Conservation (phyloP, 2,888 invertebrate species). For the Cheiracanthium punctorium region DNA sequence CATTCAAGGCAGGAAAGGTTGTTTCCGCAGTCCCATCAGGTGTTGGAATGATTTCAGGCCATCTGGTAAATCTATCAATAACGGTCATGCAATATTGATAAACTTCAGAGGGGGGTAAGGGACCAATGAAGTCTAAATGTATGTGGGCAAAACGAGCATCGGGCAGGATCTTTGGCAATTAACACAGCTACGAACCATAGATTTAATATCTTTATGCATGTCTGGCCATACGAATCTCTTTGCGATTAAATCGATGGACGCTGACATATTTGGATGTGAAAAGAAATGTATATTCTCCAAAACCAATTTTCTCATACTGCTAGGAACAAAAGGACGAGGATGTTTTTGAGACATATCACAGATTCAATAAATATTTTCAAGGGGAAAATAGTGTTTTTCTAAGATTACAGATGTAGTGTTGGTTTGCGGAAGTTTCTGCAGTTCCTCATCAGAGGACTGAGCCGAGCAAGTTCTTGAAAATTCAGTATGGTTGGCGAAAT, state of each 20-base stretch:
- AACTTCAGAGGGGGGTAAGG: constrained; percentile 22
- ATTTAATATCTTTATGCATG: constrained; percentile 13
- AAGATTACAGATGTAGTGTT: not conserved
- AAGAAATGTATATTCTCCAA: not conserved
- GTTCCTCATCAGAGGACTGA: not conserved
- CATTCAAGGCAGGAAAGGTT: not conserved
- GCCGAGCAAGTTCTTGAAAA: not conserved
- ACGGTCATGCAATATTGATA: constrained; percentile 20
- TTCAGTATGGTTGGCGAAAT: not conserved
- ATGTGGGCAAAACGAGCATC: constrained; percentile 41
- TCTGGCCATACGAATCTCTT: constrained; percentile 13
- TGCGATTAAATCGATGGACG: not conserved
- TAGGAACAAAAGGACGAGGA: constrained; percentile 20
- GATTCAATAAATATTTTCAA: too few relatives aligned
- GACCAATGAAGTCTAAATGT: constrained; percentile 27
- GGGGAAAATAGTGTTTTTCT: not conserved
- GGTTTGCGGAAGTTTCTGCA: not conserved
- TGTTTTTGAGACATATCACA: not conserved
- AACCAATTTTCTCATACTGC: not conserved
- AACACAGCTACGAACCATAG: not conserved
- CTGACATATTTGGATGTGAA: not conserved
- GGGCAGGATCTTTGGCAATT: not conserved
- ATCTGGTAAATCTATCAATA: constrained; percentile 22
- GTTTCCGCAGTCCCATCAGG: constrained; percentile 1
- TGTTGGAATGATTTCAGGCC: constrained; percentile 13